These are phyloP conservation scores for Anneissia japonica DNA, from an alignment of 35 echinoderm and acorn worm species.

Conservation along the genomic window DNA sequence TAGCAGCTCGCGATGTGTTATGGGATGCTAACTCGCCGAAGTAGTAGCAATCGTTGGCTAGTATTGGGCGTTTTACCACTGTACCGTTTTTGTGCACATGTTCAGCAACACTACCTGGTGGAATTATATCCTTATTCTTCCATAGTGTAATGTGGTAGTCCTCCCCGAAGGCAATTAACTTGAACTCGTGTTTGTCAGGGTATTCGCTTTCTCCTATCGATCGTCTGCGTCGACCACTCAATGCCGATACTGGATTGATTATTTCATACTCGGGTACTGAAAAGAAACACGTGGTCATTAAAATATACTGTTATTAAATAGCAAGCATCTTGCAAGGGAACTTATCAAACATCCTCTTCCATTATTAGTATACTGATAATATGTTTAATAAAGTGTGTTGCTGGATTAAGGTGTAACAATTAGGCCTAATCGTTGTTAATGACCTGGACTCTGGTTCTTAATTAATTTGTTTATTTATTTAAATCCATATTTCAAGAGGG, in stretches of 20 bases:
- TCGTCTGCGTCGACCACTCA: background rate
- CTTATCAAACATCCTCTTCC: too few relatives aligned
- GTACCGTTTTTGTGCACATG: background rate
- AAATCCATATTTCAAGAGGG: too few relatives aligned
- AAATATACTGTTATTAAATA: too few relatives aligned
- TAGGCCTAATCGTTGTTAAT: too few relatives aligned
- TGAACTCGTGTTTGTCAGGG: background rate
- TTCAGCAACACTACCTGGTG: background rate
- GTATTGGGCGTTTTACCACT: background rate
- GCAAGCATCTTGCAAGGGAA: too few relatives aligned
- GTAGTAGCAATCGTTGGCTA: background rate
- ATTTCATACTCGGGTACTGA: background rate
- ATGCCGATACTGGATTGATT: background rate
- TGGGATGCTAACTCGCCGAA: background rate
- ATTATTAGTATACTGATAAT: too few relatives aligned
- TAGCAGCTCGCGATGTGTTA: background rate
- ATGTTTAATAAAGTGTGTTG: too few relatives aligned
- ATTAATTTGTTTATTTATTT: too few relatives aligned
- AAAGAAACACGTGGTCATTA: background rate
- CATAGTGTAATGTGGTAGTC: background rate
- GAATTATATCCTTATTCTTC: background rate
- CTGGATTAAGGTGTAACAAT: too few relatives aligned
- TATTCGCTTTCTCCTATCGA: background rate
- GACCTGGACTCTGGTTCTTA: too few relatives aligned
- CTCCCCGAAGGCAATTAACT: background rate